Conservation (phyloP, 30 jellyfish, hydroid and myxozoan genomes). For the Morbakka virulenta region DNA sequence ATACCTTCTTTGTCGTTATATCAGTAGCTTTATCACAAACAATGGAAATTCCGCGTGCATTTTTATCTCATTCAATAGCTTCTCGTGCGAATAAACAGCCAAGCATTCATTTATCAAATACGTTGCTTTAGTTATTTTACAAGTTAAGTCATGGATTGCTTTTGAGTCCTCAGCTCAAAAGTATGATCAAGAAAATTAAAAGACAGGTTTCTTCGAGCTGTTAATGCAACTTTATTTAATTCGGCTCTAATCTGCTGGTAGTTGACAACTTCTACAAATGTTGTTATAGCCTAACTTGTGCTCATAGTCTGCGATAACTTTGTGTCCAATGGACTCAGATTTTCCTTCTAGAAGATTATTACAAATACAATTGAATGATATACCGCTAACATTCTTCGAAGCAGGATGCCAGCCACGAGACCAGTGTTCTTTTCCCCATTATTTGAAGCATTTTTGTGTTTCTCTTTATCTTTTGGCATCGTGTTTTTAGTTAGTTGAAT, state of each 20-base stretch:
- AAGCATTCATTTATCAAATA: slow-evolving; percentile 26
- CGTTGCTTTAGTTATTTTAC: slow-evolving; percentile 23
- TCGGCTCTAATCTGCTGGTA: slow-evolving; percentile 14
- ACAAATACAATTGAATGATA: too few species aligned
- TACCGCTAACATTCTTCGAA: too few species aligned
- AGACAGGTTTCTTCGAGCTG: slow-evolving; percentile 23
- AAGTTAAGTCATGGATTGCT: slow-evolving; percentile 12
- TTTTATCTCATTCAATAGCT: not conserved
- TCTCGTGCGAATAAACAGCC: slow-evolving; percentile 19
- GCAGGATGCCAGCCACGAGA: too few species aligned
- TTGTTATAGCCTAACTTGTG: too few species aligned
- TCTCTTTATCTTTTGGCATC: too few species aligned
- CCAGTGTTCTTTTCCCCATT: too few species aligned
- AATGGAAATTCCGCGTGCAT: slow-evolving; percentile 29
- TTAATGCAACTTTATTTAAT: slow-evolving; percentile 29
- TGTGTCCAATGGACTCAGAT: too few species aligned
- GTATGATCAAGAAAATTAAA: slow-evolving; percentile 19
- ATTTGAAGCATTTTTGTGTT: too few species aligned
- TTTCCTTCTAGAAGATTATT: too few species aligned
- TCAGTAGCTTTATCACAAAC: slow-evolving; percentile 52
- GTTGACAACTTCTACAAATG: not conserved
- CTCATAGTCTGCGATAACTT: too few species aligned
- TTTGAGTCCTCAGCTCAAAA: slow-evolving; percentile 16
- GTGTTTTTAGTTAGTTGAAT: too few species aligned
- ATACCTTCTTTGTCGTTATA: slow-evolving; percentile 4